These are phyloP conservation scores for Ditylenchus dipsaci DNA, from an alignment of 1,140 invertebrate species.

Conservation along the genomic window DNA sequence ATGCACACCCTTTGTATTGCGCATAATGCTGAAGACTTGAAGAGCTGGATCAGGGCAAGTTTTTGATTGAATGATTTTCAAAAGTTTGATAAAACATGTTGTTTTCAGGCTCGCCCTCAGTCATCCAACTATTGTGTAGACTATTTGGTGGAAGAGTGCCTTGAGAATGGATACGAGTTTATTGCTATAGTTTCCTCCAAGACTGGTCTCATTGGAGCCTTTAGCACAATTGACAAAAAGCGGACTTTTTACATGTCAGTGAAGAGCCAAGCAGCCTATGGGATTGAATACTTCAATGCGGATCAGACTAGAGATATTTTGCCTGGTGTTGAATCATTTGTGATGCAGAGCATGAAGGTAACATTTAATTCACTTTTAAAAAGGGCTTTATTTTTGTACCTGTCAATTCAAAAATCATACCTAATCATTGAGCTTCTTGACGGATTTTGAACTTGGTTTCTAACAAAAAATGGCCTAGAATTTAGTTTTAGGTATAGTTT, in stretches of 20 bases:
- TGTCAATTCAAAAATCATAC: no score
- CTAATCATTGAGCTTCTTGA: no score
- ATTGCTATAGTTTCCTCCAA: constrained; percentile 34
- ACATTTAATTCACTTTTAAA: no score
- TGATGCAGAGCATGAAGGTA: constrained; percentile 37
- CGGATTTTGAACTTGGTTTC: no score
- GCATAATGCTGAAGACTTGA: constrained; percentile 32
- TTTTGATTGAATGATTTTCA: neutral
- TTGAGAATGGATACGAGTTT: constrained; percentile 41
- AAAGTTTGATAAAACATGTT: neutral
- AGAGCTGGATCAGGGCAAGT: constrained; percentile 31
- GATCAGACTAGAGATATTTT: constrained; percentile 40
- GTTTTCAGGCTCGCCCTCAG: constrained; percentile 19
- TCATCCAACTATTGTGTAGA: constrained; percentile 30
- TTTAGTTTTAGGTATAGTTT: no score
- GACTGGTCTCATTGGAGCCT: constrained; percentile 40
- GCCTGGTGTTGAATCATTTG: constrained; percentile 40
- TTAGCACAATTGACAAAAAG: constrained; percentile 28
- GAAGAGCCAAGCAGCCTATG: constrained; percentile 23
- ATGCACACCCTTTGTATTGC: constrained; percentile 40
- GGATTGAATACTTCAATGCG: constrained; percentile 39
- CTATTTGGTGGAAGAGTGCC: constrained; percentile 42
- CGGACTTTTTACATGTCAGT: constrained; percentile 36
- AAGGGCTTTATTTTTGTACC: neutral
- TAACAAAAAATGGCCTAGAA: no score